phyloP scores from a whole-genome alignment of 2,113 vertebrate genomes.

The Stomatorhinus ivindoensis region DNA sequence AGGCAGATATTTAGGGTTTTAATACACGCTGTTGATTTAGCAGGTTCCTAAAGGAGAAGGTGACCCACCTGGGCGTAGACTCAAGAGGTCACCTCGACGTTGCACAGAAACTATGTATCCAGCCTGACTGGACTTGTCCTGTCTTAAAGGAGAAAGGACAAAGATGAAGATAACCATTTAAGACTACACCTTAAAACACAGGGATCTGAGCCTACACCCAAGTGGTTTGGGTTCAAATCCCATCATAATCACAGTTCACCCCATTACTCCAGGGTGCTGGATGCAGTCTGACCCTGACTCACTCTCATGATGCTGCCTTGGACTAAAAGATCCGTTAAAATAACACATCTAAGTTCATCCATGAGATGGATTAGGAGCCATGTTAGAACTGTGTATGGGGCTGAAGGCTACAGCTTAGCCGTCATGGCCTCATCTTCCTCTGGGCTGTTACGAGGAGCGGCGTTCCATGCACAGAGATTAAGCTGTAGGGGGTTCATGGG shows the following conservation, averaged over 20 bases:
- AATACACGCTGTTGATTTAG: conserved; percentile 13
- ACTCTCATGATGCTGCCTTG: neutral
- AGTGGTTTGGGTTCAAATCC: neutral
- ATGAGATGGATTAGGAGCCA: neutral
- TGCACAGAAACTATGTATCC: neutral
- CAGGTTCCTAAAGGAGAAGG: conserved; percentile 7
- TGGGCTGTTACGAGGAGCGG: neutral
- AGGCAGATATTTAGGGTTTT: conserved; percentile 18
- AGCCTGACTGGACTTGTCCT: neutral
- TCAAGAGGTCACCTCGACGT: neutral
- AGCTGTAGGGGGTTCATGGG: neutral
- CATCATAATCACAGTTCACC: neutral
- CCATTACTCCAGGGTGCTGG: neutral
- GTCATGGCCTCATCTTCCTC: neutral
- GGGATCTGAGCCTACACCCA: neutral
- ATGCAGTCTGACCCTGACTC: neutral
- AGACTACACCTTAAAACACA: neutral
- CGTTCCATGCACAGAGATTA: neutral
- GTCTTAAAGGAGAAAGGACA: neutral
- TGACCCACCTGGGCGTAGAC: neutral
- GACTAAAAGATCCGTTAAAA: neutral
- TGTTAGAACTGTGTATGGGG: neutral
- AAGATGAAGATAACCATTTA: neutral
- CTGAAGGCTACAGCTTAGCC: neutral
- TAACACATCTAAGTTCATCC: neutral